Percentiles rank a stretch among this genome's conserved stretches.
These are phyloP conservation scores for Lutjanus campechanus DNA, from an alignment of 2,797 vertebrate species.

Conservation along the genomic window DNA sequence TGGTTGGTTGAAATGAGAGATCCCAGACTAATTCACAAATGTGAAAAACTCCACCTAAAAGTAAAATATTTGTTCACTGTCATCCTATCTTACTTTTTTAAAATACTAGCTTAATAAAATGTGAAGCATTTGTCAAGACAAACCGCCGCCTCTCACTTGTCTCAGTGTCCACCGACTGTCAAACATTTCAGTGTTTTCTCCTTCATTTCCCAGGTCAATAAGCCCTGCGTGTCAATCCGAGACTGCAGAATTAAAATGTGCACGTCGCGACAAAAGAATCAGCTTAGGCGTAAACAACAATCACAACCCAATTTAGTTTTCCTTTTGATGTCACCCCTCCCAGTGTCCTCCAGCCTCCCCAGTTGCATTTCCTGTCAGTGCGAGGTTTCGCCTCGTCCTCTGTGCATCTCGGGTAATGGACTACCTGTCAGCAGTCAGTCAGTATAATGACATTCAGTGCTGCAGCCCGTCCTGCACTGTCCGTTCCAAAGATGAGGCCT, in stretches of 20 bases:
- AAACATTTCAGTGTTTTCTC: background rate
- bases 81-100: background rate
- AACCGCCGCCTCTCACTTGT: background rate
- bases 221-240: conserved; percentile 11
- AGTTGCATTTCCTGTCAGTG: conserved; percentile 67
- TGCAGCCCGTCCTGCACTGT: conserved; percentile 55
- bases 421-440: conserved; percentile 80
- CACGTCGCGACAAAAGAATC: conserved; percentile 36
- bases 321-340: conserved; percentile 56
- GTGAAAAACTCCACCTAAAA: background rate
- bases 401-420: conserved; percentile 75
- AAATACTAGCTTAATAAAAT: conserved; percentile 1
- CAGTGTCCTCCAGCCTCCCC: conserved; percentile 34
- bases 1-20: too few species aligned
- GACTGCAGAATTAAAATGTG: conserved; percentile 44
- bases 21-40: too few species aligned
- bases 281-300: conserved; percentile 46
- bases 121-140: conserved; percentile 14
- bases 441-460: conserved; percentile 74
- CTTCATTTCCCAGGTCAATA: conserved; percentile 44
- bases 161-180: conserved; percentile 10
- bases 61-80: background rate
- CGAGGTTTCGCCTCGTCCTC: conserved; percentile 48
- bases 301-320: conserved; percentile 60
- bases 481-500: conserved; percentile 70